A percentile compares a stretch with the other conserved stretches of the same genome.
These are phyloP conservation scores for Trachurus trachurus DNA, from an alignment of 2,797 vertebrate genomes.

Conservation along the genomic window DNA sequence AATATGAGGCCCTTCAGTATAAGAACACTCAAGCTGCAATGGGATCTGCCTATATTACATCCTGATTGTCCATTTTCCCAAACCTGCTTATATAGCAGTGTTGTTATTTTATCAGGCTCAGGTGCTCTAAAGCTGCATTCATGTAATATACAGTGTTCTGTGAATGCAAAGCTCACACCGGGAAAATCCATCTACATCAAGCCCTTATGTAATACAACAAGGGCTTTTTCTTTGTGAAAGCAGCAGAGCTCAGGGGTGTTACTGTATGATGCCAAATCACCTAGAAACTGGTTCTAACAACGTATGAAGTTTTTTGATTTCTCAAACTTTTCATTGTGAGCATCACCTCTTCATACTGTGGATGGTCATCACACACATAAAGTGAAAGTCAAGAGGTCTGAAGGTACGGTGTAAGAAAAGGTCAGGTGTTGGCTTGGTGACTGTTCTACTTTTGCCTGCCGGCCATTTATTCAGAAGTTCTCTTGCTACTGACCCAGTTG, in stretches of 20 bases:
- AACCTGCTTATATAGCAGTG: conserved; percentile 32
- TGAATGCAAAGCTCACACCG: conserved; percentile 7
- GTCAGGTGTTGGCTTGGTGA: background rate
- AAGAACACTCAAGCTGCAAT: conserved; percentile 48
- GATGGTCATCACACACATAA: background rate
- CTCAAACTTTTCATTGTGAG: background rate
- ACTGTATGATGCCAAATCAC: background rate
- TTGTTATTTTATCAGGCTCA: conserved; percentile 37
- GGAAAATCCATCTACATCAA: conserved; percentile 5
- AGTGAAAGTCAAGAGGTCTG: background rate
- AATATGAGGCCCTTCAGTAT: conserved; percentile 16
- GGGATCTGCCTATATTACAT: conserved; percentile 39
- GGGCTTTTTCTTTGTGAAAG: background rate
- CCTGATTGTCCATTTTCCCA: conserved; percentile 46
- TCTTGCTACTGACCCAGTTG: conserved; percentile 9
- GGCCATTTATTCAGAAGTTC: background rate
- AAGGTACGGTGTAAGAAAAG: background rate
- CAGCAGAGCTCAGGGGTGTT: background rate
- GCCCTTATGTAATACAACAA: background rate
- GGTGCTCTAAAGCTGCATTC: conserved; percentile 38
- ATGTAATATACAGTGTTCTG: conserved; percentile 14
- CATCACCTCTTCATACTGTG: background rate
- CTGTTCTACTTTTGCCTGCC: background rate
- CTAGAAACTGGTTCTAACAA: background rate
- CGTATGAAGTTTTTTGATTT: background rate